Evolutionary conservation across 2,888 invertebrate species (phyloP).

Genomic region (Thyatira batis): DNA sequence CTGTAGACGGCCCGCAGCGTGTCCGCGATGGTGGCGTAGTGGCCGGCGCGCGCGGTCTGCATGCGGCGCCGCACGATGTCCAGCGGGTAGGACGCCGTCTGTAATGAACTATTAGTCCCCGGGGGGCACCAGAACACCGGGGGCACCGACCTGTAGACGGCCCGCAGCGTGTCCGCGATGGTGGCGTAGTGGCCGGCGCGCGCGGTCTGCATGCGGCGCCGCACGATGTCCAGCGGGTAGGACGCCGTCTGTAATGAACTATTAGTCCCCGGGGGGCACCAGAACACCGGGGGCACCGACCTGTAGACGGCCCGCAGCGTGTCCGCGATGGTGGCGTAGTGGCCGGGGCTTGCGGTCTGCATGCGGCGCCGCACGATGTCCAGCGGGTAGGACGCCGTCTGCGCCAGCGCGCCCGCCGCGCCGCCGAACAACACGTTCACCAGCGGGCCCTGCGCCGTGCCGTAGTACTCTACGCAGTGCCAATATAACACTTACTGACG

Average conservation of each 20-base stretch:
- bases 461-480: conserved; percentile 40
- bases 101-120: no score
- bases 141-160: background rate
- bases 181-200: conserved; percentile 80
- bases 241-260: conserved; percentile 88
- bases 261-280: background rate
- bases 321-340: conserved; percentile 84
- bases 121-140: background rate
- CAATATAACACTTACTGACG: background rate
- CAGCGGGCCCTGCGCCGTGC: conserved; percentile 69
- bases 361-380: conserved; percentile 90
- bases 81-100: no score
- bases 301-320: conserved; percentile 87
- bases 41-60: no score
- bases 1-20: background rate
- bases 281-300: conserved; percentile 60
- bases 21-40: no score
- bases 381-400: conserved; percentile 97
- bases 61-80: no score
- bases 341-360: conserved; percentile 83
- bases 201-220: conserved; percentile 85
- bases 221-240: conserved; percentile 97
- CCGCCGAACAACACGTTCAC: conserved; percentile 93
- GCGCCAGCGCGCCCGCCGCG: conserved; percentile 95
- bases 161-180: conserved; percentile 81